Evolutionary conservation across 2,113 vertebrate genomes (phyloP), one percentile per base, ranked within the genome.

Genomic region (Saguinus midas): DNA sequence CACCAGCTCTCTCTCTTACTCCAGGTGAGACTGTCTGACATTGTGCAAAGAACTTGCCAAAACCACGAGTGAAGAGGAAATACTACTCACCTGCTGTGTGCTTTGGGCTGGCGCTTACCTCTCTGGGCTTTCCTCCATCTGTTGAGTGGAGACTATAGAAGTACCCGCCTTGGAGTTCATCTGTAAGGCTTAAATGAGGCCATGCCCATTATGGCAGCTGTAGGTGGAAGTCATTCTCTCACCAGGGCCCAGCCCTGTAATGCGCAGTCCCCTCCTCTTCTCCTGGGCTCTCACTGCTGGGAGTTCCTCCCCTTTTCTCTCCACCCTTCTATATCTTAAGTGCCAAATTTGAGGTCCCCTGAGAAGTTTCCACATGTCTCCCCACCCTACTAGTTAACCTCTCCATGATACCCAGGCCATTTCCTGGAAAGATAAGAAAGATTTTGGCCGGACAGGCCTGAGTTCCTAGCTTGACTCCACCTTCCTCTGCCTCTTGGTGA

Each of bases 231-330:
- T 58, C 57, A 29, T 14, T 29, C 57, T 89, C 55, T 88, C 32
- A 12, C 50, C 9, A 35, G 16, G 72, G 35, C 37, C 84, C 29
- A 48, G 48, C 13, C 29, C 17, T 20, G 13, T 45, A 32, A 29
- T 37, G 0, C 6, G 29, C 13, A 1, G 21, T 5, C 35, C 17
- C 50, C 58, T 66, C 23, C n/a, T 55, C 66, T 11, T 73, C 35
- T 61, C 45, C 52, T 23, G 1, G 43, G 29, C 11, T 29, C 20
- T 35, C 0, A 25, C 14, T 50, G 1, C 58, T 0, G 1, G 52
- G n/a, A n/a, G 7, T 23, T 48, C 2, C 5, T 25, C 2, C 2
- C 48, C 17, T 3, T n/a, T 68, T 57, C 20, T 75, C 72, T 81
- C 37, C 12, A 10, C 16, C n/a, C 9, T 10, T 91, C 25, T 57